Base-by-base conservation (phyloP, 1,140 invertebrate genomes). In the Drosophila navojoa region DNA sequence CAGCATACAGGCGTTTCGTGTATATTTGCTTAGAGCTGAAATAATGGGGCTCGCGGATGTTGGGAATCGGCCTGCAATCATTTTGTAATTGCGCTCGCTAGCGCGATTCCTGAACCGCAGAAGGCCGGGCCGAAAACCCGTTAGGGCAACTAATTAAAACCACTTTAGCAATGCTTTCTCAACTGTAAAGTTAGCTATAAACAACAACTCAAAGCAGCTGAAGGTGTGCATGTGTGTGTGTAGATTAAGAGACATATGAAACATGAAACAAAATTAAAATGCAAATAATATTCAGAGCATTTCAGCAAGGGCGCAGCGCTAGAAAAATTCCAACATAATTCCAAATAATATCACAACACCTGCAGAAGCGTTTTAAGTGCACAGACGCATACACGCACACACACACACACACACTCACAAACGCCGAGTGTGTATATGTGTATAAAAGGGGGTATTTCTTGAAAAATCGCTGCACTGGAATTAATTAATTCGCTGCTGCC, bases 261-360 rank as follows among this genome's bases (percentile, higher is more conserved):
- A 82, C 76, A 89, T 89, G 84, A 89, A 87, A 84, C 84, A 84
- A 89, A 89, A 87, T 87, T 87, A 82, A 87, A 87, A 87, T 77
- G 84, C 82, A 87, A 87, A 89, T 89, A 89, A 87, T 87, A 84
- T 87, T 79, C 79, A 89, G 89, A 62, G 79, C 79, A 87, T 81
- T 82, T 63, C 58, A 68, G 71, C 71, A 57, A 44, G 49, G 38
- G 58, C n/a, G 22, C 42, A 49, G 59, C 11, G 50, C 54, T 49
- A 52, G 47, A 72, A 80, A 72, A 81, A 71, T 59, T 79, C 74
- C 80, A 77, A 77, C 76, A 84, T 90, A 89, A 89, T 89, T 89
- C 77, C 85, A 89, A 89, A 89, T 89, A 89, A 84, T 89, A 89
- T 89, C 80, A 80, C 84, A 89, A 89, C 84, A 89, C 84, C 84